phyloP scores from a whole-genome alignment of 2,797 vertebrate species.

The Malacoraja senta region DNA sequence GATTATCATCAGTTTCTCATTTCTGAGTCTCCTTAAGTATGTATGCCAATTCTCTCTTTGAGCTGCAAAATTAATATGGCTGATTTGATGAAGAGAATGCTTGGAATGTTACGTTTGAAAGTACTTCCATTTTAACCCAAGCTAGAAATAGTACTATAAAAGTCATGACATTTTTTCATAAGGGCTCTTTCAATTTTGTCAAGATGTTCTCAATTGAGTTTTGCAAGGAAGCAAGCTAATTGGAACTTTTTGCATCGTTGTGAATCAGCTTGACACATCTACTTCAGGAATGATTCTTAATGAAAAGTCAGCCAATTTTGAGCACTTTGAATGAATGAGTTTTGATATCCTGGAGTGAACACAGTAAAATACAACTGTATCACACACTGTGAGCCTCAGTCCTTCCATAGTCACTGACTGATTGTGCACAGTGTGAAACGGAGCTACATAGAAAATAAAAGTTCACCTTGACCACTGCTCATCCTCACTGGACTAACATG shows the following conservation, averaged over 20 bases:
- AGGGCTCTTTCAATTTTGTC: neutral
- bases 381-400: neutral
- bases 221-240: neutral
- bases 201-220: neutral
- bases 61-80: neutral
- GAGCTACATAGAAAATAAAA: neutral
- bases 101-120: neutral
- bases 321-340: neutral
- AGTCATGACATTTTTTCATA: neutral
- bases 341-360: neutral
- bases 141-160: neutral
- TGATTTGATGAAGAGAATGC: neutral
- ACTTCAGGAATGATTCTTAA: neutral
- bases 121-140: neutral
- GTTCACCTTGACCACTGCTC: neutral
- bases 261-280: neutral
- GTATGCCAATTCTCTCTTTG: neutral
- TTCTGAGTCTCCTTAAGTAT: neutral
- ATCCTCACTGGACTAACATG: neutral
- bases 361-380: neutral
- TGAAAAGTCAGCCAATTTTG: neutral
- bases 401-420: neutral
- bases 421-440: neutral
- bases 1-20: neutral
- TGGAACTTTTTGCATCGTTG: neutral